Conservation (phyloP, 2,113 vertebrate species). For the Candoia aspera region DNA sequence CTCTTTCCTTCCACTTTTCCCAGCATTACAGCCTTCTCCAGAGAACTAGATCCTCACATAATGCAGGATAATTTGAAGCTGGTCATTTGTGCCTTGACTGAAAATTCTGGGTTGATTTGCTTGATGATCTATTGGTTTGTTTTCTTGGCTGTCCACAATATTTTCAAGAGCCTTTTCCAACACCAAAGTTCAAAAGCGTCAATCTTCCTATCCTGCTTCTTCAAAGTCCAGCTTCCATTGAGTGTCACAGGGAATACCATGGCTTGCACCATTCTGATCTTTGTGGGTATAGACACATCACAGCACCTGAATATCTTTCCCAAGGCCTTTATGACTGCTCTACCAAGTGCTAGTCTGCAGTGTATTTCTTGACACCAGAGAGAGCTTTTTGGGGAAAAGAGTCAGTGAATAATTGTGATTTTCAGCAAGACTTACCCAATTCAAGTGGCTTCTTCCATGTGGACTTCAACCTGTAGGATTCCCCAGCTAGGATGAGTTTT, state of each 20-base stretch:
- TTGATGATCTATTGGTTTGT: neutral
- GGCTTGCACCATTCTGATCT: neutral
- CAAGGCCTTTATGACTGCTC: neutral
- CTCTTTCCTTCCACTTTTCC: neutral
- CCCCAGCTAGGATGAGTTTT: no score
- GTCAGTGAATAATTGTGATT: neutral
- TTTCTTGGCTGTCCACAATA: neutral
- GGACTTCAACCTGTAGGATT: neutral
- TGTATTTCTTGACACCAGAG: neutral
- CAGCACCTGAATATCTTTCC: neutral
- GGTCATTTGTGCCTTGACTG: neutral
- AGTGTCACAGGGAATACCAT: neutral
- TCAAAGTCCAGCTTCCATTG: neutral
- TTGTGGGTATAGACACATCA: neutral
- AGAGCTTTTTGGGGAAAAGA: slow-evolving; percentile 18
- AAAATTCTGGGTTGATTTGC: neutral
- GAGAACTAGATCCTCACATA: neutral
- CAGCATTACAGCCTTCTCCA: neutral
- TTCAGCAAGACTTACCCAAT: neutral
- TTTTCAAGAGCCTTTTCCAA: neutral
- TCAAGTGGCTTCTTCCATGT: neutral
- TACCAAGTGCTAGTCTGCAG: neutral
- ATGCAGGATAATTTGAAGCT: neutral
- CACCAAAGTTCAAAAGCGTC: neutral
- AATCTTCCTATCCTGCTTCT: neutral